A percentile compares a stretch with the other conserved stretches of the same genome.
Conservation (phyloP, 1,140 invertebrate genomes). For the Drosophila willistoni region DNA sequence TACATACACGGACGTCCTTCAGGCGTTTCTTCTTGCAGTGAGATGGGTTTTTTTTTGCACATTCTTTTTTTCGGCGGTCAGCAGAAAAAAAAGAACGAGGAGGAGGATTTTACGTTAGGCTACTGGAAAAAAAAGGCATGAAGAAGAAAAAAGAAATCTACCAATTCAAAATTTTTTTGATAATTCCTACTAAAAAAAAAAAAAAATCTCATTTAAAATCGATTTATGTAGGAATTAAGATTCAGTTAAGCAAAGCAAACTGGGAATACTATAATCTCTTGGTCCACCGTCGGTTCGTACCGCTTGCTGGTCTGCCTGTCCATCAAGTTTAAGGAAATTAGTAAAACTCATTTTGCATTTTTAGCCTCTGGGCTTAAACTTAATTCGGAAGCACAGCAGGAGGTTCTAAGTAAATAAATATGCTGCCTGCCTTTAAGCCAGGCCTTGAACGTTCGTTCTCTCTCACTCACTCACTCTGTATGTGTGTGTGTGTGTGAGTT, state of each 20-base stretch:
- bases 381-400: constrained; percentile 84
- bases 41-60: constrained; percentile 3
- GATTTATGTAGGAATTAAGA: constrained; percentile 81
- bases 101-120: constrained; percentile 69
- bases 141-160: constrained; percentile 17
- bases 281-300: neutral
- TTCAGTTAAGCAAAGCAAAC: constrained; percentile 54
- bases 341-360: constrained; percentile 83
- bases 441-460: constrained; percentile 19
- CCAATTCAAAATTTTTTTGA: constrained; percentile 55
- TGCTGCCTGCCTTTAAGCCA: constrained; percentile 39
- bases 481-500: constrained; percentile 28
- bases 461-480: constrained; percentile 1
- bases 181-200: constrained; percentile 36
- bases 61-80: constrained; percentile 71
- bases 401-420: constrained; percentile 83
- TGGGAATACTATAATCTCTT: constrained; percentile 23
- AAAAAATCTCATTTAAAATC: constrained; percentile 82
- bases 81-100: constrained; percentile 20
- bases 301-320: constrained; percentile 47
- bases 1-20: constrained; percentile 53
- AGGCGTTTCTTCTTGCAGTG: constrained; percentile 44
- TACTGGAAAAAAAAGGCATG: constrained; percentile 51
- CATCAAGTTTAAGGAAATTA: constrained; percentile 82
- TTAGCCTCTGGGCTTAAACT: constrained; percentile 83